Evolutionary conservation across 2,113 vertebrate species (phyloP), one percentile per base, ranked within the genome.

Genomic region (Canis aureus): DNA sequence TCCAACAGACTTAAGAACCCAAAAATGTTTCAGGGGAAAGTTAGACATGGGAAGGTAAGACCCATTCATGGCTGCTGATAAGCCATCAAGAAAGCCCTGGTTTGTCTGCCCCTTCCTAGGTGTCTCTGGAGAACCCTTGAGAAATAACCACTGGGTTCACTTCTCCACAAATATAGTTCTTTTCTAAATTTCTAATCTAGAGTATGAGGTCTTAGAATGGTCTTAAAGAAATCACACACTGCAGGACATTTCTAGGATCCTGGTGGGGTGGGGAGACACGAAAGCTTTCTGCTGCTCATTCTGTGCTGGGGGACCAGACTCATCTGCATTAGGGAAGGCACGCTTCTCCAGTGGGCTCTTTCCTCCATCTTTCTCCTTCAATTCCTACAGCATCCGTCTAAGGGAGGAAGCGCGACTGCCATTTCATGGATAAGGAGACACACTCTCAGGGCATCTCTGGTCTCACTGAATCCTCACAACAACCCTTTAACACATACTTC

Each of bases 1-100:
- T 78, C 27, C 2, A 78, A 88, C 6, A 73, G 55, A 82, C 32
- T 57, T n/a, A 93, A 67, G 38, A 3, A 93, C 38, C 20, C 16
- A 69, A 49, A 88, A 93, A 82, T 23, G 57, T 94, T 97, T 94
- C 80, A 81, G n/a, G 29, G 49, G 60, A 66, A 93, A 92, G 71
- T 22, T 1, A 49, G 17, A 73, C 22, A 71, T n/a, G 64, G 15
- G 16, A 64, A 59, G 43, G 59, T 6, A 8, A 22, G n/a, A 6
- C 22, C 12, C 53, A 55, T 64, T 83, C 17, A 49, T 19, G 13
- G 62, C 32, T 38, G 4, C 9, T 32, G 29, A 10, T 53, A 32
- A 73, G 12, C 49, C 32, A 71, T 38, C 5, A 20, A 29, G 6
- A 57, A 76, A 60, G 53, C 16, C 53, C 64, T 3, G 11, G 25